Evolutionary conservation across 2,113 vertebrate genomes (phyloP).

Genomic region (Sapajus apella): DNA sequence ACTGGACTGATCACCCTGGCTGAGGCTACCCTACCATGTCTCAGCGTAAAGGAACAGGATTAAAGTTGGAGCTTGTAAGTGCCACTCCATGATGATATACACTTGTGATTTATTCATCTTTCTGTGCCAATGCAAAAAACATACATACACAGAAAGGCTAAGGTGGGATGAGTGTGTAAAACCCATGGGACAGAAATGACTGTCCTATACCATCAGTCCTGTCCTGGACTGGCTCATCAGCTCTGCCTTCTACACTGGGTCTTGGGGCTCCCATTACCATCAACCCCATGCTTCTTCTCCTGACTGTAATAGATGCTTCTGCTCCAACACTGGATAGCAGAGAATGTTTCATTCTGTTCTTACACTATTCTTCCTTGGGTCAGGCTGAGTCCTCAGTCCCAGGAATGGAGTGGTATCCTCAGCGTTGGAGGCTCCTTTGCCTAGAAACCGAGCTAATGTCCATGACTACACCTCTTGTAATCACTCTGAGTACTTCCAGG

Average conservation of each 20-base stretch:
- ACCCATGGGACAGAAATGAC: fast-evolving
- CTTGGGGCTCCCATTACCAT: neutral
- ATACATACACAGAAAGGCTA: neutral
- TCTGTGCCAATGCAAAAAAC: neutral
- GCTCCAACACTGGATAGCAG: no score
- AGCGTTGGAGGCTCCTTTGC: neutral
- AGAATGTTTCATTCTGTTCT: neutral
- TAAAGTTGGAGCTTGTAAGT: neutral
- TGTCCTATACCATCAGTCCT: neutral
- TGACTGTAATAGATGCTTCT: fast-evolving
- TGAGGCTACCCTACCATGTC: neutral
- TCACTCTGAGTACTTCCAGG: no score
- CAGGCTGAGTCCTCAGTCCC: neutral
- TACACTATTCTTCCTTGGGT: neutral
- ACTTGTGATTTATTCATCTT: neutral
- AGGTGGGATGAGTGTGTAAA: fast-evolving
- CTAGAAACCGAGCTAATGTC: neutral
- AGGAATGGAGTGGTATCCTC: neutral
- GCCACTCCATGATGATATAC: neutral
- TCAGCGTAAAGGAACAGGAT: neutral
- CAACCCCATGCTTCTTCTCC: neutral
- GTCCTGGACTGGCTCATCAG: no score
- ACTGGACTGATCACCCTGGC: neutral
- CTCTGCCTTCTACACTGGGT: neutral
- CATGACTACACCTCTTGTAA: fast-evolving